A percentile compares a stretch with the other conserved stretches of the same genome.
These are phyloP conservation scores for Tipula vernalis DNA, from an alignment of 2,888 invertebrate species.

Conservation along the genomic window DNA sequence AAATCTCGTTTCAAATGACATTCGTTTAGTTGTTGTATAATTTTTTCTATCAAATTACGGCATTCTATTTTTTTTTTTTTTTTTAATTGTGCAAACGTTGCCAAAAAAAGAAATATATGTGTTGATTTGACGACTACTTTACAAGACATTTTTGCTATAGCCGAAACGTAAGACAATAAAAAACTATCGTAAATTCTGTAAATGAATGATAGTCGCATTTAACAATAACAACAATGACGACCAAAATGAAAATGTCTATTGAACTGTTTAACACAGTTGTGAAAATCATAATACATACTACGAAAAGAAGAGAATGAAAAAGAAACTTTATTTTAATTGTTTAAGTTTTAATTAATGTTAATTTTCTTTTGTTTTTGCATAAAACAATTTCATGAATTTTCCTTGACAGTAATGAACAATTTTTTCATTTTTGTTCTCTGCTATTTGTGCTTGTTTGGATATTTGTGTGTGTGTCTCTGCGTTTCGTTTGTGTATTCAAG, in stretches of 20 bases:
- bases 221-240: neutral
- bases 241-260: neutral
- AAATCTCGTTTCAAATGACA: neutral
- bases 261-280: neutral
- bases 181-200: neutral
- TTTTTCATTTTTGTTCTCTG: neutral
- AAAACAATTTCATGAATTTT: neutral
- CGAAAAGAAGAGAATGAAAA: neutral
- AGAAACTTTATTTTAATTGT: neutral
- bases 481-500: neutral
- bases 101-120: neutral
- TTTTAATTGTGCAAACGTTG: neutral
- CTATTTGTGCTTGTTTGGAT: neutral
- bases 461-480: neutral
- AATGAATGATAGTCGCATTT: neutral
- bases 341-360: conserved; percentile 4
- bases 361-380: neutral
- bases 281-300: neutral
- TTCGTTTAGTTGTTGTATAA: neutral
- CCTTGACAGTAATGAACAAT: neutral
- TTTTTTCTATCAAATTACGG: neutral
- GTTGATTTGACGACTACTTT: neutral
- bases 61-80: neutral
- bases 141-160: neutral
- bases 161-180: neutral